Percentiles rank a stretch among this genome's conserved stretches.
These are phyloP conservation scores for Mimachlamys varia DNA, from an alignment of 2,888 invertebrate genomes.

Conservation along the genomic window DNA sequence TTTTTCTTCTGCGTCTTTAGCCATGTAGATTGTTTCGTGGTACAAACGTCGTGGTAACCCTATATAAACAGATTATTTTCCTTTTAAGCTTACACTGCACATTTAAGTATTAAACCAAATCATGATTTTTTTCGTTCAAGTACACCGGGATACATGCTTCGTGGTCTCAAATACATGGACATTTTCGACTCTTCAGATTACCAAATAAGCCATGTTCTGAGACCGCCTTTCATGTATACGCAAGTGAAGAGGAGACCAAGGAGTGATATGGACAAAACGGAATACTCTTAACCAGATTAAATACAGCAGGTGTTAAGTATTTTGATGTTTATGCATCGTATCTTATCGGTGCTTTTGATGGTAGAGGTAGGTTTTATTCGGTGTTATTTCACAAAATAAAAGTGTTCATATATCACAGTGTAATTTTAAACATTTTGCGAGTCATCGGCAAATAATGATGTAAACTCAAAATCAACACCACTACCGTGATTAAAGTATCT, in stretches of 20 bases:
- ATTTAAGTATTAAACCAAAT: too few relatives aligned
- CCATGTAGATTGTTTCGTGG: too few relatives aligned
- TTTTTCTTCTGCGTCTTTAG: too few relatives aligned
- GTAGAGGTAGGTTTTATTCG: background rate
- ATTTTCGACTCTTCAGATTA: background rate
- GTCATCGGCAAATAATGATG: too few relatives aligned
- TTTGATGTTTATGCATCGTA: background rate
- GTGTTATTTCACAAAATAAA: background rate
- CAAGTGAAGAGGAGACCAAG: background rate
- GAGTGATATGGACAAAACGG: background rate
- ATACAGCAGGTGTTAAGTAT: background rate
- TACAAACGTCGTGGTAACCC: too few relatives aligned
- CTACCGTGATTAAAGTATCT: too few relatives aligned
- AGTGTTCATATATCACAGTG: too few relatives aligned
- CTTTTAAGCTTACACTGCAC: too few relatives aligned
- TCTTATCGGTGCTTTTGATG: background rate
- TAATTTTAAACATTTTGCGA: too few relatives aligned
- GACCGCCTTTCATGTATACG: background rate
- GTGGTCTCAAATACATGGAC: conserved; percentile 7
- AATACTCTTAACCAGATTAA: background rate
- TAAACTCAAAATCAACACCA: too few relatives aligned
- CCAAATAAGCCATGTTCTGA: conserved; percentile 4
- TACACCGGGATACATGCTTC: background rate
- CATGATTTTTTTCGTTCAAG: background rate
- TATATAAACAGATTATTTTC: too few relatives aligned